Evolutionary conservation across 2,888 invertebrate genomes (phyloP).

Genomic region (Panopea generosa): DNA sequence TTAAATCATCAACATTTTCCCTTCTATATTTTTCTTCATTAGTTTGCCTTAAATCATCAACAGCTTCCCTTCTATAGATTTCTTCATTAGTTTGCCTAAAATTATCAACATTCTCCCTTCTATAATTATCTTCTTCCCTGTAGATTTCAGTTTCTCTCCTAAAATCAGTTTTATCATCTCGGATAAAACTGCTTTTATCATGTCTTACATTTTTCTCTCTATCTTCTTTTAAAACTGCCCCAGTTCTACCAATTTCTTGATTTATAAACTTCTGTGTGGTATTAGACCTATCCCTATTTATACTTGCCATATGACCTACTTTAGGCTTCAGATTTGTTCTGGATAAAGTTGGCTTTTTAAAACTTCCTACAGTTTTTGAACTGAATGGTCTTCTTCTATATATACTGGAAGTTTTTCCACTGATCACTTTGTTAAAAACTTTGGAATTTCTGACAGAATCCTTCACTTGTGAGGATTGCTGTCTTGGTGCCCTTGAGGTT

Average conservation of each 20-base stretch:
- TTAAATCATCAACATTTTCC: not conserved
- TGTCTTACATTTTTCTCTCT: not conserved
- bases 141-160: no score
- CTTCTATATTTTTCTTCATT: not conserved
- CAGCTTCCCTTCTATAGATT: not conserved
- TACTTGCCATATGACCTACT: no score
- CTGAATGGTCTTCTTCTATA: not conserved
- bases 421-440: no score
- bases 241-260: slow-evolving; percentile 11
- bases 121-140: not conserved
- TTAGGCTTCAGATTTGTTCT: no score
- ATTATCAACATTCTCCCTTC: not conserved
- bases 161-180: no score
- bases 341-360: no score
- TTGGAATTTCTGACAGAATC: no score
- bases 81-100: no score
- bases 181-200: no score
- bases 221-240: slow-evolving; percentile 29
- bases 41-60: not conserved
- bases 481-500: no score
- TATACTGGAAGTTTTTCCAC: not conserved
- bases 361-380: not conserved
- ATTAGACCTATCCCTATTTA: no score
- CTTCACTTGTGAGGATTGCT: no score
- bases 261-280: not conserved